These are phyloP conservation scores for Ceratoteleas bidentatus DNA, from an alignment of 1,140 invertebrate species.

Conservation along the genomic window DNA sequence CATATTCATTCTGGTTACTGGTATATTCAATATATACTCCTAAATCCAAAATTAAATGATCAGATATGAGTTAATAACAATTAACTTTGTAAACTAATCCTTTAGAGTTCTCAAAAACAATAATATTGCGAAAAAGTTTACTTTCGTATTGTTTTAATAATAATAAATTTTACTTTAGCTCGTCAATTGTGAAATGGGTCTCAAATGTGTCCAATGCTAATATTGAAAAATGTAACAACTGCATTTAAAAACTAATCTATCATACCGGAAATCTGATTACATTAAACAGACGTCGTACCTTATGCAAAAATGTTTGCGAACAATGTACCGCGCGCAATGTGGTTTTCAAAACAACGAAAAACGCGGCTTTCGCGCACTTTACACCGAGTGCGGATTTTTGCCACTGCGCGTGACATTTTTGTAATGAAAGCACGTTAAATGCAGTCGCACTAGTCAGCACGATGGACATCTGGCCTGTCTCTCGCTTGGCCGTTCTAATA, in stretches of 20 bases:
- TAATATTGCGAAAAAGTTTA: too few species aligned
- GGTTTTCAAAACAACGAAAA: constrained; percentile 40
- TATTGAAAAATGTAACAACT: background rate
- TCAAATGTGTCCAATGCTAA: too few species aligned
- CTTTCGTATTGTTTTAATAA: too few species aligned
- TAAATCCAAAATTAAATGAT: too few species aligned
- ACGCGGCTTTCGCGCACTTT: constrained; percentile 30
- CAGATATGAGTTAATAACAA: too few species aligned
- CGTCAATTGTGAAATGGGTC: too few species aligned
- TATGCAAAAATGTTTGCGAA: constrained; percentile 2
- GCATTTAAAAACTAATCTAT: background rate
- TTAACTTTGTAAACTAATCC: too few species aligned
- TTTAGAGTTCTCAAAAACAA: too few species aligned
- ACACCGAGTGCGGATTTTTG: constrained; percentile 47
- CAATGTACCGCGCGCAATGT: background rate
- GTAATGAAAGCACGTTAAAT: constrained; percentile 77
- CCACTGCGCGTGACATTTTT: constrained; percentile 78
- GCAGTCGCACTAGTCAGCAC: constrained; percentile 69
- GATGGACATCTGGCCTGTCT: constrained; percentile 79
- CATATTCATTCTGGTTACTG: too few species aligned
- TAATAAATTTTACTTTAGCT: too few species aligned
- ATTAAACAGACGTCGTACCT: too few species aligned
- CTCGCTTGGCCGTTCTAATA: constrained; percentile 78
- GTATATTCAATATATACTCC: too few species aligned
- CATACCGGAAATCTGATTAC: background rate